Conservation (phyloP, 2,113 vertebrate species). For the Triplophysa siluroides region DNA sequence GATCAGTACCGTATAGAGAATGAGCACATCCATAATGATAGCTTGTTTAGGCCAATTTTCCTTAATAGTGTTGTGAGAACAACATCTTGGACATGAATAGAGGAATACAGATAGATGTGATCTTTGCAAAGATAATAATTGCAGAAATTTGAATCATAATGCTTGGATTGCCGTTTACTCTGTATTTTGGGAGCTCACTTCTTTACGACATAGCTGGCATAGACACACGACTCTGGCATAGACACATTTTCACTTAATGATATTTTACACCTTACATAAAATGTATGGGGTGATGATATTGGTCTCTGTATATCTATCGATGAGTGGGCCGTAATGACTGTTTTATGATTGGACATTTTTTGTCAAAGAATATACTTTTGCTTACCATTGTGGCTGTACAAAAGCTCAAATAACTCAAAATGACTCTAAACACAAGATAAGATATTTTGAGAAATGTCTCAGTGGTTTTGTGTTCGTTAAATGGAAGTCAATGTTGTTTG, state of each 20-base stretch:
- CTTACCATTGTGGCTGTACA: no score
- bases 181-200: constrained; percentile 28
- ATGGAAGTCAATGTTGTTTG: no score
- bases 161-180: constrained; percentile 39
- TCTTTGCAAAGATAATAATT: constrained; percentile 40
- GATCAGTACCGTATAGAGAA: constrained; percentile 43
- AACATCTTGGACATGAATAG: constrained; percentile 18
- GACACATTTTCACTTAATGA: not conserved
- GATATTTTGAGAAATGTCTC: no score
- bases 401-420: no score
- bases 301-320: not conserved
- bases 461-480: no score
- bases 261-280: not conserved
- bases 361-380: no score
- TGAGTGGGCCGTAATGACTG: not conserved
- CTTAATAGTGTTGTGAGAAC: constrained; percentile 54
- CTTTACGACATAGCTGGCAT: constrained; percentile 1
- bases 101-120: constrained; percentile 23
- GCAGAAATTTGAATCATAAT: constrained; percentile 49
- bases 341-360: no score
- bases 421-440: no score
- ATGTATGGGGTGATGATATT: not conserved
- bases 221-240: not conserved
- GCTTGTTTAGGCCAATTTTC: constrained; percentile 57
- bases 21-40: constrained; percentile 50